A percentile compares a stretch with the other conserved stretches of the same genome.
Conservation (phyloP, 1,140 invertebrate species). For the Linepithema humile region DNA sequence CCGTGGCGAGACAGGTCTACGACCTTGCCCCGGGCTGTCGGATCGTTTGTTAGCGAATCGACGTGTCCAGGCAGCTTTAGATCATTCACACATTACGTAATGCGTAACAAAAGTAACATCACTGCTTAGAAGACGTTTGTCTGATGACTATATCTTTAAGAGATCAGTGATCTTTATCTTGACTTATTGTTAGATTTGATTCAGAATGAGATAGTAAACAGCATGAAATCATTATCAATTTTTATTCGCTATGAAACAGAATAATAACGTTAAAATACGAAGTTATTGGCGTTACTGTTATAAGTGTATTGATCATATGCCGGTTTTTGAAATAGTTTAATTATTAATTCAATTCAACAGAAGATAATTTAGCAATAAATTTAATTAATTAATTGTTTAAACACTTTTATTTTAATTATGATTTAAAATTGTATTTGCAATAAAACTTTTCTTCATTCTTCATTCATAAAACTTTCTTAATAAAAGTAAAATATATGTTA, state of each 20-base stretch:
- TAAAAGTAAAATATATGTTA: no score
- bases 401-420: not conserved
- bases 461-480: not conserved
- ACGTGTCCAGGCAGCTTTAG: constrained; percentile 33
- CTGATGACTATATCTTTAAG: not conserved
- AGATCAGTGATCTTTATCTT: not conserved
- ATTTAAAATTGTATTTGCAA: not conserved
- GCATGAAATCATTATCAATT: not conserved
- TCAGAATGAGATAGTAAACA: not conserved
- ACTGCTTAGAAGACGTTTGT: constrained; percentile 1
- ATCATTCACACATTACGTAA: constrained; percentile 56
- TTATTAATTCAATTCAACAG: no score
- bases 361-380: not conserved
- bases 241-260: not conserved
- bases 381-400: not conserved
- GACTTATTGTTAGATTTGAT: not conserved
- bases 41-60: constrained; percentile 50
- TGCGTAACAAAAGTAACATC: constrained; percentile 4
- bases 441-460: not conserved
- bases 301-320: no score
- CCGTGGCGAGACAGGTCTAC: constrained; percentile 76
- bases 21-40: constrained; percentile 77
- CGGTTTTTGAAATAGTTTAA: no score
- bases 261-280: not conserved
- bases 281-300: no score